Percentiles rank a stretch among this genome's conserved stretches.
phyloP scores from a whole-genome alignment of 2,888 invertebrate species.

The Cataglyphis altisquamis region DNA sequence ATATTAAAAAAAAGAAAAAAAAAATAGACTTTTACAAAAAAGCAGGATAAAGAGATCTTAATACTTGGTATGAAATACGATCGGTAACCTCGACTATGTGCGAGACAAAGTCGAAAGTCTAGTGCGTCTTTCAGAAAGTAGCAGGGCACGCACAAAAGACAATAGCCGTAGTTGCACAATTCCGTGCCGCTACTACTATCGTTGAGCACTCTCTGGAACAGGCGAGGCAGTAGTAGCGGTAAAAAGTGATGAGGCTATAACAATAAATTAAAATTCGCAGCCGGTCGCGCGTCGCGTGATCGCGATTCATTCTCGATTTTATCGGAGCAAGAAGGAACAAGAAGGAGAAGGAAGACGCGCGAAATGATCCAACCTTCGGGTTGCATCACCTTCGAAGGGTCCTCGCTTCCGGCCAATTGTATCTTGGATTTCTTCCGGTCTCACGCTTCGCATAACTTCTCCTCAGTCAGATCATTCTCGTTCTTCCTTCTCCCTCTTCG shows the following conservation, averaged over 20 bases:
- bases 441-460: conserved; percentile 75
- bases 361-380: conserved; percentile 53
- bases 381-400: conserved; percentile 67
- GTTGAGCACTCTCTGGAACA: conserved; percentile 73
- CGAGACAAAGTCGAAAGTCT: conserved; percentile 50
- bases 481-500: neutral
- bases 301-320: conserved; percentile 50
- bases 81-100: conserved; percentile 2
- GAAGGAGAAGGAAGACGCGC: conserved; percentile 11
- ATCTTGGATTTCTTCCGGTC: conserved; percentile 76
- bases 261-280: conserved; percentile 42
- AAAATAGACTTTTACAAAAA: conserved; percentile 11
- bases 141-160: conserved; percentile 63
- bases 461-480: conserved; percentile 54
- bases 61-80: conserved; percentile 35
- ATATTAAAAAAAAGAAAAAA: neutral
- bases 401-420: conserved; percentile 76
- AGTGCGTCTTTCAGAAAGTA: conserved; percentile 66
- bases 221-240: conserved; percentile 37
- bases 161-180: conserved; percentile 65
- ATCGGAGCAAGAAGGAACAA: conserved; percentile 24
- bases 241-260: conserved; percentile 48
- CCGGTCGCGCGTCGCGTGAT: conserved; percentile 35
- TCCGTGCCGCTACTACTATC: conserved; percentile 67
- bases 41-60: neutral